phyloP scores from a whole-genome alignment of 2,888 invertebrate genomes.

The Eilema griseolum region DNA sequence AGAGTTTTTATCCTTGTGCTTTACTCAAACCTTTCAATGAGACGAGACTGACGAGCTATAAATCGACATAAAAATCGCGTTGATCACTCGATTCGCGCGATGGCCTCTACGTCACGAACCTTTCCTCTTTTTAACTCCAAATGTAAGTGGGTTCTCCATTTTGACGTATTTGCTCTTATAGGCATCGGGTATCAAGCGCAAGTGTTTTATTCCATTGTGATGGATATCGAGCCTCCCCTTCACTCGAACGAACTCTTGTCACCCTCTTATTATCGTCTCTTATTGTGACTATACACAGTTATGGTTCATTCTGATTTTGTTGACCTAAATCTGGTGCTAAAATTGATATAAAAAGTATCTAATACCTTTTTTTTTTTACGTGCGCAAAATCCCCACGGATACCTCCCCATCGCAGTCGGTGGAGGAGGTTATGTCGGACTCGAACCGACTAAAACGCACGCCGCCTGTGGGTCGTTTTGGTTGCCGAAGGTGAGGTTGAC shows the following conservation, averaged over 20 bases:
- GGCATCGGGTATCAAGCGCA: conserved; percentile 25
- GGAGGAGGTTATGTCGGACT: too few species aligned
- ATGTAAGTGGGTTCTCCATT: not conserved
- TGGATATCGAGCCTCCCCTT: conserved; percentile 24
- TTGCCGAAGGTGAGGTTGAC: too few species aligned
- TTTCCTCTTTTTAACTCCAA: conserved; percentile 2
- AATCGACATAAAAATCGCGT: not conserved
- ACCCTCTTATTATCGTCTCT: conserved; percentile 7
- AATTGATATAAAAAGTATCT: not conserved
- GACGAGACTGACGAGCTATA: not conserved
- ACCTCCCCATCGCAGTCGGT: too few species aligned
- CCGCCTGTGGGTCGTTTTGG: too few species aligned
- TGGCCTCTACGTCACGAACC: not conserved
- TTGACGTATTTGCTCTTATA: conserved; percentile 13
- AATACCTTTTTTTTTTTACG: too few species aligned
- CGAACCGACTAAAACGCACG: too few species aligned
- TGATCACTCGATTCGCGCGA: not conserved
- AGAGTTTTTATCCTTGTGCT: not conserved
- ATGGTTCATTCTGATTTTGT: conserved; percentile 12
- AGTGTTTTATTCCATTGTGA: conserved; percentile 40
- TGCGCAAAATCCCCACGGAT: too few species aligned
- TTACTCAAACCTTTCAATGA: not conserved
- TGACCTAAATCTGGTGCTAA: not conserved
- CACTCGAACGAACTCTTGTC: conserved; percentile 25
- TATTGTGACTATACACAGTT: conserved; percentile 25